Evolutionary conservation across 2,113 vertebrate genomes (phyloP).

Genomic region (Sardina pilchardus): DNA sequence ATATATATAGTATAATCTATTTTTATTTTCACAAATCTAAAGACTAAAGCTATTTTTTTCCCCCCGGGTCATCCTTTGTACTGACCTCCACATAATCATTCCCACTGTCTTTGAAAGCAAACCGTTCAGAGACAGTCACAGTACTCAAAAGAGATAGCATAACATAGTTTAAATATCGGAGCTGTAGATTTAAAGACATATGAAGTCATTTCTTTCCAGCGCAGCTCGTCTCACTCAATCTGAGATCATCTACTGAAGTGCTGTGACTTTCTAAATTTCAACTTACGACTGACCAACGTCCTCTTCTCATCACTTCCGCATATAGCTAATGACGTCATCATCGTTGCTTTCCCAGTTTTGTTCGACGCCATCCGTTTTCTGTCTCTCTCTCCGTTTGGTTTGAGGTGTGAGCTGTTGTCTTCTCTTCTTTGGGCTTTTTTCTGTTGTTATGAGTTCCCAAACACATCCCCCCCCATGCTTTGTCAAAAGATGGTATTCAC

Average conservation of each 20-base stretch:
- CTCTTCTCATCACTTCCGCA: slow-evolving; percentile 42
- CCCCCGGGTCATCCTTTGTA: slow-evolving; percentile 87
- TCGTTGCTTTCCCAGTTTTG: slow-evolving; percentile 36
- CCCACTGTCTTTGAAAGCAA: slow-evolving; percentile 47
- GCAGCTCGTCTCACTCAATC: neutral
- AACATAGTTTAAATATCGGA: neutral
- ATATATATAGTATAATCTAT: slow-evolving; percentile 61
- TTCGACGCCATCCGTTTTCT: slow-evolving; percentile 43
- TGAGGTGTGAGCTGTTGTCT: slow-evolving; percentile 45
- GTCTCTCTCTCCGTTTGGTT: slow-evolving; percentile 45
- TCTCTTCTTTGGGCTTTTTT: slow-evolving; percentile 38
- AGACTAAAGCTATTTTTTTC: slow-evolving; percentile 50
- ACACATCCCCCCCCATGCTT: slow-evolving; percentile 84
- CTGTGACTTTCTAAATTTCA: slow-evolving; percentile 65
- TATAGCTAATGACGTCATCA: slow-evolving; percentile 27
- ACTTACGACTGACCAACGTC: slow-evolving; percentile 28
- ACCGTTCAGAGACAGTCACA: slow-evolving; percentile 84
- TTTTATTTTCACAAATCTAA: slow-evolving; percentile 36
- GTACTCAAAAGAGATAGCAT: slow-evolving; percentile 23
- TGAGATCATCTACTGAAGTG: slow-evolving; percentile 41
- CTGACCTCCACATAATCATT: slow-evolving; percentile 63
- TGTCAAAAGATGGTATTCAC: slow-evolving; percentile 99
- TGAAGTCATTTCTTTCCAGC: neutral
- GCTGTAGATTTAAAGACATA: neutral
- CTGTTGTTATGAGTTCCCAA: slow-evolving; percentile 53